These are phyloP conservation scores for Oxycera nigricornis DNA, from an alignment of 2,888 invertebrate genomes.

Conservation along the genomic window DNA sequence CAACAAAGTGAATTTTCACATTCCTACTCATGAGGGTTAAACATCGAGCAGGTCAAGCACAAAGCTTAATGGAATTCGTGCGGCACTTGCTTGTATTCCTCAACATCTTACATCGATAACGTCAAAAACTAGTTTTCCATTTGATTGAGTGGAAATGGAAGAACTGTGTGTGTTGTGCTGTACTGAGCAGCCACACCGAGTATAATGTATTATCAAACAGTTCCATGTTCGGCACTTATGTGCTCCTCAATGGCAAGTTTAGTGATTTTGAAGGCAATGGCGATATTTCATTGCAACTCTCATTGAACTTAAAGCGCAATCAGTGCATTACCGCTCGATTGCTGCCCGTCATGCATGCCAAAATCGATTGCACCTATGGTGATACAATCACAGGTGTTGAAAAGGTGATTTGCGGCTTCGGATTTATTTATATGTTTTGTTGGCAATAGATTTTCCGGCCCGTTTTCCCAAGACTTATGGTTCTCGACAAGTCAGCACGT, in stretches of 20 bases:
- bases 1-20: too few species aligned
- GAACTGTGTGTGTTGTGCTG: not conserved
- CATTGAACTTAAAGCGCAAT: conserved; percentile 7
- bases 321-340: not conserved
- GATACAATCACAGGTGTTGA: not conserved
- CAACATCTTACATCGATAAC: conserved; percentile 13
- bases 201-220: not conserved
- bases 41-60: not conserved
- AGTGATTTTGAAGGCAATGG: conserved; percentile 20
- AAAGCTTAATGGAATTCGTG: conserved; percentile 22
- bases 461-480: too few species aligned
- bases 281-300: not conserved
- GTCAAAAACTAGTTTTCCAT: not conserved
- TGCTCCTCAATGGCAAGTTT: conserved; percentile 19
- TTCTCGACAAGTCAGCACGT: too few species aligned
- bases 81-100: conserved; percentile 8
- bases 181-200: not conserved
- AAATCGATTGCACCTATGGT: conserved; percentile 11
- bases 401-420: conserved; percentile 8
- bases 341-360: not conserved
- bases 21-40: not conserved
- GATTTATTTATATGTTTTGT: not conserved
- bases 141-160: conserved; percentile 10
- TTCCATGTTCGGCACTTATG: conserved; percentile 12
- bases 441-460: conserved; percentile 10